Conservation (phyloP, 2,797 vertebrate genomes). For the Champsocephalus gunnari region DNA sequence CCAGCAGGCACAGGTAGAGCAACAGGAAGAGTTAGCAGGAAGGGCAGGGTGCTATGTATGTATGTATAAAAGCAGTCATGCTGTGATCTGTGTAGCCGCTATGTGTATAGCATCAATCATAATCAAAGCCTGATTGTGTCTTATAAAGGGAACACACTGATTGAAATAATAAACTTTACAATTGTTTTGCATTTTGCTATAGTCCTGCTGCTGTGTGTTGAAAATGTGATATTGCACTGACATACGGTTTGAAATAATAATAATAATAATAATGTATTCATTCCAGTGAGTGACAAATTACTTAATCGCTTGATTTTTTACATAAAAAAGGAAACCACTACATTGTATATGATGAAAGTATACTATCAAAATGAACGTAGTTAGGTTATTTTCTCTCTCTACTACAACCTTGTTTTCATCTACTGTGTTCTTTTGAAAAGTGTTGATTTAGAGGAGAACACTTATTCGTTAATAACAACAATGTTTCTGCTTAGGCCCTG, state of each 20-base stretch:
- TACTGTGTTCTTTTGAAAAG: not conserved
- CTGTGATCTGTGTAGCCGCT: not conserved
- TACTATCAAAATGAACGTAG: not conserved
- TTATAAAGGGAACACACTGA: not conserved
- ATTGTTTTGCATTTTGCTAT: not conserved
- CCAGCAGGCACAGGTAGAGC: conserved; percentile 56
- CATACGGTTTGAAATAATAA: not conserved
- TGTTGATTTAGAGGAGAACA: not conserved
- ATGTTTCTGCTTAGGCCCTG: conserved; percentile 54
- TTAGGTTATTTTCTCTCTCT: not conserved
- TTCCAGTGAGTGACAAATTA: not conserved
- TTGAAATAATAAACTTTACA: too few species aligned
- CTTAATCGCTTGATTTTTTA: not conserved
- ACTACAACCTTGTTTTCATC: not conserved
- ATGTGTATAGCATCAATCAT: not conserved
- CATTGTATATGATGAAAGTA: not conserved
- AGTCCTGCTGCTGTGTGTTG: too few species aligned
- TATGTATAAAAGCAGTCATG: not conserved
- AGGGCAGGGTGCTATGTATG: not conserved
- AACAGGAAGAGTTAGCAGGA: not conserved
- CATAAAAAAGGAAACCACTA: not conserved
- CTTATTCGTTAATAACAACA: not conserved
- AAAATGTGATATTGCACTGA: not conserved
- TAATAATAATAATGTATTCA: not conserved
- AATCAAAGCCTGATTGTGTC: not conserved